Percentiles rank a stretch among this genome's conserved stretches.
These are phyloP conservation scores for Nothoprocta perdicaria DNA, from an alignment of 2,113 vertebrate genomes.

Conservation along the genomic window DNA sequence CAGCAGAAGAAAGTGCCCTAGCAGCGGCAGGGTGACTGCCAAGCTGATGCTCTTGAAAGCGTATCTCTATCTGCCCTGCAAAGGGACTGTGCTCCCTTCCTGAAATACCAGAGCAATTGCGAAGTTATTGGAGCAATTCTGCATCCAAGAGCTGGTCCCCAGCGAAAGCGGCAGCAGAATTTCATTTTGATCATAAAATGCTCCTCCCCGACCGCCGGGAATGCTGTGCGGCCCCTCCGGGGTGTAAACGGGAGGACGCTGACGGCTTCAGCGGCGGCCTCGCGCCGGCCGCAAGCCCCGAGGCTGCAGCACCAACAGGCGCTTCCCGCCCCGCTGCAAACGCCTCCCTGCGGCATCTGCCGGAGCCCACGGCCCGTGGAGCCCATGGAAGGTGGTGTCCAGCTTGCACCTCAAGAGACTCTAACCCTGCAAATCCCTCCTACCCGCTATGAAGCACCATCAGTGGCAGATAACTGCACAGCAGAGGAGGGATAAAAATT, in stretches of 20 bases:
- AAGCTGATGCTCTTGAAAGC: slow-evolving; percentile 7
- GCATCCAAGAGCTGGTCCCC: not conserved
- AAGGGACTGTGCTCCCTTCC: slow-evolving; percentile 7
- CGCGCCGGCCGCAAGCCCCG: not conserved
- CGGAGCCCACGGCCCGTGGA: rapidly evolving
- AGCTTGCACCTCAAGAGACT: not conserved
- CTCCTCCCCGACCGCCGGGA: not conserved
- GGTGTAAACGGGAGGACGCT: not conserved
- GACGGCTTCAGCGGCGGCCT: not conserved
- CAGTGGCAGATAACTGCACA: not conserved
- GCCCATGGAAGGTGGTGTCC: not conserved
- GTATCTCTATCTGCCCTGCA: slow-evolving; percentile 46
- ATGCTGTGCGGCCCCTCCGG: not conserved
- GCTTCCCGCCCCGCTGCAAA: not conserved
- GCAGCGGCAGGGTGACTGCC: not conserved
- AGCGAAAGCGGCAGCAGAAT: not conserved
- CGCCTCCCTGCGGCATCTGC: rapidly evolving
- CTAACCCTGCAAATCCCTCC: rapidly evolving
- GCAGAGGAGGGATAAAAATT: not conserved
- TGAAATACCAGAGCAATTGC: slow-evolving; percentile 9
- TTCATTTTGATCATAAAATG: not conserved
- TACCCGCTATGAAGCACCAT: rapidly evolving
- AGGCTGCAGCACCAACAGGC: not conserved
- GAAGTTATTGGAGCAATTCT: slow-evolving; percentile 42
- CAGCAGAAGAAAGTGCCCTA: not conserved